Evolutionary conservation across 92 coral and sea anemone genomes (phyloP), one percentile per base, ranked within the genome.

Genomic region (Umimayanthus kanabou): DNA sequence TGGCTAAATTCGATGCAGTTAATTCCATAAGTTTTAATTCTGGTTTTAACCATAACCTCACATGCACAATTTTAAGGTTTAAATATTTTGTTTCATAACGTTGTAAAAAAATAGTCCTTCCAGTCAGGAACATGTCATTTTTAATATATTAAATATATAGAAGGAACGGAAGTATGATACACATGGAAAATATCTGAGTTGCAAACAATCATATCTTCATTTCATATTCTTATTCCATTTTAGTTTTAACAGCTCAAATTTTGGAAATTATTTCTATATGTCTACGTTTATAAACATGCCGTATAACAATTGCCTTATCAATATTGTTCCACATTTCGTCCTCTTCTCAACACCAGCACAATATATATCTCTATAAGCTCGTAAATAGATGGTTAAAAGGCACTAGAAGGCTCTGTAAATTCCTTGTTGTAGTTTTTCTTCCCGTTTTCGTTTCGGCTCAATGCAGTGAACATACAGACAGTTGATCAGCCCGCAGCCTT

Each of bases 401-500:
- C 87, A 29, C 69, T 70, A 13, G 65, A 4, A 69, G 86, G 76
- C 14, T 82, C 67, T 43, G 9, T 47, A 47, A 53, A 2, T 8
- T 40, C 57, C 58, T 10, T 40, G 20, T 28, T 69, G 77, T 14
- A 14, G 9, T 69, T 83, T 25, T 10, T 66, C 77, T 20, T 83
- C 14, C 66, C 45, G 76, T 65, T 82, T 82, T 39, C 87, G 87
- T 40, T 66, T 69, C 20, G 87, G 87, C 10, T 69, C 87, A 9
- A 83, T 43, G 45, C 2, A 28, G 45, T 83, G 87, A 61, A 83
- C 87, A 29, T 26, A 70, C 39, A 83, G 40, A 43, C 87, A 83
- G 78, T 83, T 83, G 66, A 83, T 43, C 5, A 83, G 45, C 37
- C 87, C 87, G 6, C 87, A 83, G 45, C 87, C 61, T 40, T 83